Base-by-base conservation (phyloP, 2,888 invertebrate species). In the Dione vanillae region DNA sequence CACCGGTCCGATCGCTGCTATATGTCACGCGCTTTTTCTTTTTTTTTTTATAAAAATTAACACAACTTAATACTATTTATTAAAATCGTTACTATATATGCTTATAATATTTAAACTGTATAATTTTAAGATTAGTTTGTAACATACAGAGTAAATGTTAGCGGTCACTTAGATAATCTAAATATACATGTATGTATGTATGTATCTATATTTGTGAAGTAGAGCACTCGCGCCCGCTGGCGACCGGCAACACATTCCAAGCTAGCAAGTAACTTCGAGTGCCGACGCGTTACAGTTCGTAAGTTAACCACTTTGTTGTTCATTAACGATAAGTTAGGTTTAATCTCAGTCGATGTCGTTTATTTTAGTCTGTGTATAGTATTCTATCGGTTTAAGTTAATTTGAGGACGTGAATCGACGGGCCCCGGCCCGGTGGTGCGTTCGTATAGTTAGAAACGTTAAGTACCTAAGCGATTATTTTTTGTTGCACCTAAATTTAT, bases 301-400 rank as follows among this genome's bases (percentile, higher is more conserved):
- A 88, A 87, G 88, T 91, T 92, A 91, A 91, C 92, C 92, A 92
- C 92, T 90, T 88, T 91, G 92, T 91, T 92, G 92, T 92, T 92
- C 92, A 92, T 92, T 92, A 92, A 88, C 86, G 89, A 85, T 92
- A 92, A 92, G 92, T 88, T 92, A 92, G 92, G 80, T 87, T 89
- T 91, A 92, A 91, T 91, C 87, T 92, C 90, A 89, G 87, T 91
- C 85, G 90, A 89, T 90, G 91, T 91, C 89, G 89, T 89, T 83
- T 88, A 85, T 84, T 27, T 87, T 89, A 89, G 88, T 92, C 86
- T 91, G 89, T 92, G 90, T 91, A 90, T 91, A 89, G 91, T 90
- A 91, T 91, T 90, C 83, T 89, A 82, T 88, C 85, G 85, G 82
- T 88, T 77, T 89, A 90, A 86, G 88, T 91, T 89, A 84, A 83